Evolutionary conservation across 2,888 invertebrate species (phyloP), one percentile per base, ranked within the genome.

Genomic region (Acheta domesticus): DNA sequence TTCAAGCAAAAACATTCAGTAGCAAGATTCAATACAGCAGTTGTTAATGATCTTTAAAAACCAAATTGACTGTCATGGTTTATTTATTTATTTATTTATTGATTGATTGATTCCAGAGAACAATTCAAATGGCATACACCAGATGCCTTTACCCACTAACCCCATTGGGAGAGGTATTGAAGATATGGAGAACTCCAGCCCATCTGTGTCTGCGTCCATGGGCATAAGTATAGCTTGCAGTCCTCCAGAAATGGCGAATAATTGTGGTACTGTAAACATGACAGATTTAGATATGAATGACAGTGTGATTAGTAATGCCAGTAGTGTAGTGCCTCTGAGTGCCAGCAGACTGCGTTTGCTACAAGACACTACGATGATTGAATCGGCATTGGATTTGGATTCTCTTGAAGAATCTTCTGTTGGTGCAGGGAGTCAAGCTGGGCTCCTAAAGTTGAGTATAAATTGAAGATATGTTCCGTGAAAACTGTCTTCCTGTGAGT

Each of bases 361-460:
- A 84, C 94, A 94, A 86, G 94, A 95, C 88, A 95, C 95, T 80
- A 95, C 95, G 78, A 95, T 95, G 95, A 95, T 96, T 85, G 95
- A 95, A 87, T 95, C 95, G 80, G 95, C 95, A 80, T 89, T 96
- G 83, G 96, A 96, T 89, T 90, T 96, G 85, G 96, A 96, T 88
- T 95, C 95, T 84, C 89, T 95, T 83, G 95, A 95, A 85, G 93
- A 93, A 83, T 91, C 92, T 62, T 84, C 85, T 4, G 89, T 92
- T 83, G 92, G 92, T 81, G 90, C 91, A 82, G 91, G 90, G 83
- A 92, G 92, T 84, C 92, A 92, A 84, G 90, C 91, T 48, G 92
- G 92, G 83, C 87, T 92, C 79, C 90, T 92, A 83, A 92, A 91
- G 86, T 76, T 77, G 16, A 80, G 76, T 78, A 62, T 62, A 62